Conservation (phyloP, 2,797 vertebrate genomes). For the Rhincodon typus region DNA sequence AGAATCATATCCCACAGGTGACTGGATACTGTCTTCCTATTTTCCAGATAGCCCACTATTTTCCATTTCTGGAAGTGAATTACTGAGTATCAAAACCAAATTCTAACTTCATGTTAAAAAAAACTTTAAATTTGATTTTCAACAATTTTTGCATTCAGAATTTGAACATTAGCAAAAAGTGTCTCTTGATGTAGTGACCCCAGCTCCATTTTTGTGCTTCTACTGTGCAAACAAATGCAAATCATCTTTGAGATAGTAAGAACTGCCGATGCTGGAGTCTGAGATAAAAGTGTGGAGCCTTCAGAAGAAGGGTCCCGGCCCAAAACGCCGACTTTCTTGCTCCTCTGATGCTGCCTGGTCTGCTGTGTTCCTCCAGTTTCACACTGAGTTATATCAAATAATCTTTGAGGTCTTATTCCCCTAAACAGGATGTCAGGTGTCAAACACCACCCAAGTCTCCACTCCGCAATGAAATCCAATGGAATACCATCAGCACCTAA, state of each 20-base stretch:
- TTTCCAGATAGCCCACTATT: not conserved
- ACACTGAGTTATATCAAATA: no score
- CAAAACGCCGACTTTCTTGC: no score
- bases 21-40: not conserved
- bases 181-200: not conserved
- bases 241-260: not conserved
- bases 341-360: no score
- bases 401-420: not conserved
- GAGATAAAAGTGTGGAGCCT: no score
- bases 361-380: no score
- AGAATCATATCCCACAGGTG: not conserved
- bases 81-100: not conserved
- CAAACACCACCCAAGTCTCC: not conserved
- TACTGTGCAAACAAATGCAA: not conserved
- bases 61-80: not conserved
- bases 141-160: not conserved
- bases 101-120: not conserved
- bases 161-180: not conserved
- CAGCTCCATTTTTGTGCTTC: not conserved
- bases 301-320: no score
- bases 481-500: not conserved
- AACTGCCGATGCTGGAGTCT: no score
- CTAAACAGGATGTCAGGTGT: not conserved
- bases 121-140: no score
- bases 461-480: not conserved